These are phyloP conservation scores for Alentia gelatinosa DNA, from an alignment of 2,888 invertebrate species.

Conservation along the genomic window DNA sequence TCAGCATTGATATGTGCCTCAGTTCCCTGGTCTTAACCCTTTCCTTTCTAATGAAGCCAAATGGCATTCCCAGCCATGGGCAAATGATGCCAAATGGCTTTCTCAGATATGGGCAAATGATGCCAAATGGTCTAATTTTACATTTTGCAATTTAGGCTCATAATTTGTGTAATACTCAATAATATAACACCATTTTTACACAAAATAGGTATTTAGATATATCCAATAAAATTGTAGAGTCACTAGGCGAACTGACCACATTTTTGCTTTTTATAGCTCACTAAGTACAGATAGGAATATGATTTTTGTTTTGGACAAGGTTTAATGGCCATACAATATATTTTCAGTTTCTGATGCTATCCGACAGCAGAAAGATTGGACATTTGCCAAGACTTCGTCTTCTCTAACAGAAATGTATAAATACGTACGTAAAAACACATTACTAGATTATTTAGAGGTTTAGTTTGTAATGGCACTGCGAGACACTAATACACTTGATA, in stretches of 20 bases:
- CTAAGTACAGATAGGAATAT: no score
- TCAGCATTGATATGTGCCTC: no score
- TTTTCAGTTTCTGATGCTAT: conserved; percentile 45
- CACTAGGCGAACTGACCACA: no score
- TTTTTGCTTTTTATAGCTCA: no score
- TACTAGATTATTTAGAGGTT: neutral
- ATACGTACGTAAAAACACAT: neutral
- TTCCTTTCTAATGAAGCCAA: neutral
- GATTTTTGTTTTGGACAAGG: no score
- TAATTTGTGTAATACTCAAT: neutral
- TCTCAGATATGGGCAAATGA: neutral
- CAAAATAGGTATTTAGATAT: no score
- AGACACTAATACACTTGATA: no score
- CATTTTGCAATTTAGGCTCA: neutral
- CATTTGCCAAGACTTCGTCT: conserved; percentile 34
- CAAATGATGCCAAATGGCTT: no score
- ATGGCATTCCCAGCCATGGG: no score
- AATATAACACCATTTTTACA: neutral
- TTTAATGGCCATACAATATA: neutral
- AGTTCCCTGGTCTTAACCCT: neutral
- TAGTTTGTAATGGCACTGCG: no score
- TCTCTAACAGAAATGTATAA: neutral
- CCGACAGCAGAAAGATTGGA: conserved; percentile 25
- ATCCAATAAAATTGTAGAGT: neutral
- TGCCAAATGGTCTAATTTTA: neutral